Base-by-base conservation (phyloP, 2,888 invertebrate genomes). In the Conchocele bisecta region DNA sequence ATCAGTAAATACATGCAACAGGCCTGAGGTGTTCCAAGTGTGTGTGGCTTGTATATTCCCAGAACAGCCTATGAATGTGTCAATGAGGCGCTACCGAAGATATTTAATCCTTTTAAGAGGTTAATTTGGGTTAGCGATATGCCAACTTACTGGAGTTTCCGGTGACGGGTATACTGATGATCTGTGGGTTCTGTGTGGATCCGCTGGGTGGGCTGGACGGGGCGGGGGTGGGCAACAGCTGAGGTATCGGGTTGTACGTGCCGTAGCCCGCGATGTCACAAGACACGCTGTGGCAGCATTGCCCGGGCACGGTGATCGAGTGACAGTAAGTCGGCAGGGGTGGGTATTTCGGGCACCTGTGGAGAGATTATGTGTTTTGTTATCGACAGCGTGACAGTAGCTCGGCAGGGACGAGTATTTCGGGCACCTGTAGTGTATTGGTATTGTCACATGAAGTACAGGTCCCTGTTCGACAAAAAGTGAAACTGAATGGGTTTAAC, bases 261-360 rank as follows among this genome's bases (percentile, higher is more conserved):
- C 84, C 84, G 13, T 78, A 79, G 44, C 81, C 81, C 31, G 84
- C 82, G 6, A 84, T 77, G 50, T 85, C 76, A 73, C 84, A 86
- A 20, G 73, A 61, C 17, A 86, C 64, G 26, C 72, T 75, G 33
- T 74, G 76, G 58, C 86, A 86, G 54, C 84, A 86, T 59, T 79
- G 81, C 26, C 84, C 86, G 9, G 84, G 83, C 6, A 84, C 78
- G 11, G 58, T 71, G 15, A 78, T 69, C 28, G 69, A 57, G 9
- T 63, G 63, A 57, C 86, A 86, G 77, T 83, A 83, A 48, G 48
- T 72, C 33, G 84, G 84, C 44, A 84, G 41, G 5, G 80, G 22
- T 28, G 86, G 83, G 61, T 79, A 84, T 0, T 66, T 39, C 29
- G 86, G 86, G 46, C 86, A 86, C 65, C 86, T 86, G 75, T 24